These are phyloP conservation scores for Mamestra brassicae DNA, from an alignment of 2,888 invertebrate genomes.

Conservation along the genomic window DNA sequence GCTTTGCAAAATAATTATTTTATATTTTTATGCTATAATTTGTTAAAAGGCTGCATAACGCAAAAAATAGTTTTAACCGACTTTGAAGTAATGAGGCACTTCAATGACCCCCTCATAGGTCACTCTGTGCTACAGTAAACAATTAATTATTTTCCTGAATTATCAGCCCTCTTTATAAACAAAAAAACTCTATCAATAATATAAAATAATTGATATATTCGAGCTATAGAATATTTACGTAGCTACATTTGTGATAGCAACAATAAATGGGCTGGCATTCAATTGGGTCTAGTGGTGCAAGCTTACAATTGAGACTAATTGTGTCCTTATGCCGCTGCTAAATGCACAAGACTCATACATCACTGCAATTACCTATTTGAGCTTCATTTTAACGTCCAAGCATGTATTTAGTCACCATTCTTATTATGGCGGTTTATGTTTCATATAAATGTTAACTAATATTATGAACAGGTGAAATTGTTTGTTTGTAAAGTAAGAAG, in stretches of 20 bases:
- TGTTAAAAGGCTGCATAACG: no score
- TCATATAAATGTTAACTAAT: not conserved
- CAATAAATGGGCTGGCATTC: slow-evolving; percentile 68
- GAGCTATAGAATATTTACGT: slow-evolving; percentile 13
- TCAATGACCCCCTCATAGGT: not conserved
- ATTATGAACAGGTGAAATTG: no score
- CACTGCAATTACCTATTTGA: slow-evolving; percentile 62
- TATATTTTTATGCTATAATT: no score
- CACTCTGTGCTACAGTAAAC: slow-evolving; percentile 6
- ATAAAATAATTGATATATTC: slow-evolving; percentile 26
- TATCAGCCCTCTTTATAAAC: not conserved
- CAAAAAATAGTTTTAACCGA: not conserved
- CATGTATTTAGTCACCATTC: slow-evolving; percentile 4
- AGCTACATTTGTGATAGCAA: slow-evolving; percentile 39
- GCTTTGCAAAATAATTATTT: not conserved
- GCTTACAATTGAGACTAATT: slow-evolving; percentile 83
- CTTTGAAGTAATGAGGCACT: not conserved
- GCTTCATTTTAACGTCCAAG: slow-evolving; percentile 44
- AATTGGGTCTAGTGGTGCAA: slow-evolving; percentile 72
- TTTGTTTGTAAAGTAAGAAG: no score
- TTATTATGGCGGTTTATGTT: slow-evolving; percentile 1
- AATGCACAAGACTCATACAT: slow-evolving; percentile 67
- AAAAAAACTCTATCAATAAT: slow-evolving; percentile 10
- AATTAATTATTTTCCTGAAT: not conserved
- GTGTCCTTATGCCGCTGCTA: slow-evolving; percentile 67